Evolutionary conservation across 2,888 invertebrate genomes (phyloP).

Genomic region (Rhagonycha lutea): DNA sequence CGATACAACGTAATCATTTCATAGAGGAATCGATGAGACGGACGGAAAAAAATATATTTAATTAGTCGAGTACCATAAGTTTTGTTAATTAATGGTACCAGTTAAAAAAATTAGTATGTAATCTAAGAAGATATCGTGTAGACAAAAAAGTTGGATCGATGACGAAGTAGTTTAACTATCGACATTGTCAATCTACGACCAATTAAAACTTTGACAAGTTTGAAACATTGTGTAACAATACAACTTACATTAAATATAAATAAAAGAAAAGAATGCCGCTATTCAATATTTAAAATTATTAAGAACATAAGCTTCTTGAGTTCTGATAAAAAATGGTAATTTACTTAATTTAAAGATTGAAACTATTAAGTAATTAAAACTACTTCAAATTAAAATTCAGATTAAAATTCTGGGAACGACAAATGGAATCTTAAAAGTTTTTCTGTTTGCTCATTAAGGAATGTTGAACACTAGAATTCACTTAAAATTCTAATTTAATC

Average conservation of each 20-base stretch:
- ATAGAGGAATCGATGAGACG: neutral
- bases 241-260: slow-evolving; percentile 40
- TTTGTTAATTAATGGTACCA: slow-evolving; percentile 30
- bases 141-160: slow-evolving; percentile 41
- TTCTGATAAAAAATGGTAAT: slow-evolving; percentile 2
- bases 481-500: slow-evolving; percentile 50
- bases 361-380: slow-evolving; percentile 29
- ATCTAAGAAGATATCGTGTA: slow-evolving; percentile 19
- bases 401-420: slow-evolving; percentile 41
- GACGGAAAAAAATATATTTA: neutral
- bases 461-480: slow-evolving; percentile 49
- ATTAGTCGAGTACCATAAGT: neutral
- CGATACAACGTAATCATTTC: neutral
- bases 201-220: slow-evolving; percentile 51
- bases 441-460: slow-evolving; percentile 40
- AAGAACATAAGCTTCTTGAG: neutral
- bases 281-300: slow-evolving; percentile 11
- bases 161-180: slow-evolving; percentile 46
- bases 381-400: slow-evolving; percentile 43
- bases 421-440: slow-evolving; percentile 40
- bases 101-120: slow-evolving; percentile 26
- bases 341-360: neutral
- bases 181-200: slow-evolving; percentile 46
- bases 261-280: slow-evolving; percentile 33
- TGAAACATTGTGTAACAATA: slow-evolving; percentile 51